Evolutionary conservation across 2,113 vertebrate species (phyloP), one percentile per base, ranked within the genome.

Genomic region (Oncorhynchus nerka): DNA sequence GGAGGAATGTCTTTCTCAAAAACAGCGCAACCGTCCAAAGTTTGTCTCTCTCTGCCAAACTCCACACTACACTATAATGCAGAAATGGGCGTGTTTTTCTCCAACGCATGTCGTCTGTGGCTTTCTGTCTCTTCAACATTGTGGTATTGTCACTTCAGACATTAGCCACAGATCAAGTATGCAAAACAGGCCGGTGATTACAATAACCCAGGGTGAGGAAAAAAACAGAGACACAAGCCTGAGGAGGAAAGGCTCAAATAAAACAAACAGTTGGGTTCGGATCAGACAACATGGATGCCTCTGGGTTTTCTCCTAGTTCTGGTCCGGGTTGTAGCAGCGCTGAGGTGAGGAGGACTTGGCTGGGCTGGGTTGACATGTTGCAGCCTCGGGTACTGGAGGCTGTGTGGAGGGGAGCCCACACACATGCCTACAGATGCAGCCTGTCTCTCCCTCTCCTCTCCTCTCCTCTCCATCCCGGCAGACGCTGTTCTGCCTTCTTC

Each of bases 91-190:
- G 34, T 34, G 34, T 75, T 78, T 74, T 78, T 72, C 39, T 71
- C 67, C 80, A 81, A 28, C 8, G 19, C n/a, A 66, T 32, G 51
- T 39, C 84, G 74, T 59, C 64, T 69, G 77, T 83, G 74, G 66
- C 4, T 65, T 85, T 84, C 86, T 84, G 83, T 86, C 74, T 85
- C 80, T 78, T 24, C 70, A 80, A 83, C 76, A 87, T 65, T 75
- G 80, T 70, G 62, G 77, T 82, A 79, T 62, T 73, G 81, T 85
- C 83, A 85, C 79, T 69, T 82, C 71, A 85, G 71, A 81, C 86
- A 82, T 89, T 88, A 87, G 75, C 86, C 76, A 77, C 75, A 85
- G 83, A 92, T 90, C 85, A 89, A 89, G 82, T 84, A 92, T 92
- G 89, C 88, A 92, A 93, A 91, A 76, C 81, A 90, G 87, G 83